A percentile compares a stretch with the other conserved stretches of the same genome.
Conservation (phyloP, 2,797 vertebrate genomes). For the Sebastes paucispinis region DNA sequence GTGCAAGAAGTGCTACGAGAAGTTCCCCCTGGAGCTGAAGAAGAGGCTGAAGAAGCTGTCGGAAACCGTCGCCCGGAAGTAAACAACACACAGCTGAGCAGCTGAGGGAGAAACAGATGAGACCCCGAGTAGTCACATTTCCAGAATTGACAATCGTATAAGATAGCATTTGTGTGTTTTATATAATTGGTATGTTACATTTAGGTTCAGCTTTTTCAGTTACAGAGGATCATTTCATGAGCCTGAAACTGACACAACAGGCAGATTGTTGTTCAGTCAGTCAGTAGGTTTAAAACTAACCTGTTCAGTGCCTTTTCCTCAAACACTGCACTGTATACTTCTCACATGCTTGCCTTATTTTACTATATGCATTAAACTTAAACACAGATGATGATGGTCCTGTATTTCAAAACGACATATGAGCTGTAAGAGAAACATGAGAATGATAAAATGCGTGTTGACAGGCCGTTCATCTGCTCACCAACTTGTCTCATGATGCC, state of each 20-base stretch:
- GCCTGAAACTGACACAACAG: constrained; percentile 4
- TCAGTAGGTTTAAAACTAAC: constrained; percentile 6
- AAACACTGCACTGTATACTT: constrained; percentile 39
- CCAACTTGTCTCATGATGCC: background rate
- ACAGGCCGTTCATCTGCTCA: background rate
- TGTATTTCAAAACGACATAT: constrained; percentile 36
- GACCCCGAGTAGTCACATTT: background rate
- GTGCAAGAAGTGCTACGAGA: constrained; percentile 99
- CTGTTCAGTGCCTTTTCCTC: constrained; percentile 46
- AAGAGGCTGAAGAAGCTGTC: constrained; percentile 98
- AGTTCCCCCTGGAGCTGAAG: constrained; percentile 98
- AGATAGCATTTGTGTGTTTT: constrained; percentile 19
- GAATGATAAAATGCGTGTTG: background rate
- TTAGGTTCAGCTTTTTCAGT: constrained; percentile 3
- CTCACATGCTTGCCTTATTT: constrained; percentile 56
- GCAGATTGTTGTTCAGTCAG: background rate
- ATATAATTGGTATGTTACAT: constrained; percentile 4
- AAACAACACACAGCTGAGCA: constrained; percentile 44
- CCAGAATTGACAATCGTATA: constrained; percentile 23
- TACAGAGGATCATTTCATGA: constrained; percentile 20
- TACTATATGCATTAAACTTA: constrained; percentile 15
- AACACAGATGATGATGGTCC: constrained; percentile 17
- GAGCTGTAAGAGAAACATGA: constrained; percentile 19
- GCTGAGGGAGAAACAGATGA: background rate
- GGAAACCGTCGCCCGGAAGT: constrained; percentile 93